These are phyloP conservation scores for Pseudopipra pipra DNA, from an alignment of 2,113 vertebrate genomes.

Conservation along the genomic window DNA sequence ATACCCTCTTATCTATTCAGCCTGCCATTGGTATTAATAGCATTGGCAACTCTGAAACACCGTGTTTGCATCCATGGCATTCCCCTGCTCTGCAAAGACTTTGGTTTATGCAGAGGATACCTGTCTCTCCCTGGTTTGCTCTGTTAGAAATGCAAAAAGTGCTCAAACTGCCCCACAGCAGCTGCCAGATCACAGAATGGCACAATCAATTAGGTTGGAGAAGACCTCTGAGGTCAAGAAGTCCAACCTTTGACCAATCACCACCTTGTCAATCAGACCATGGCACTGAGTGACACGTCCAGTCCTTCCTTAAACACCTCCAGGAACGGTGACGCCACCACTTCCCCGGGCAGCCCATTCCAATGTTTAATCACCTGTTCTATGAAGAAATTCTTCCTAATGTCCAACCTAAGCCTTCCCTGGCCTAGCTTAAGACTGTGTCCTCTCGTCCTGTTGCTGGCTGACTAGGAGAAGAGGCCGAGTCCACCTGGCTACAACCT, in stretches of 20 bases:
- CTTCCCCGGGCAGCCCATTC: background rate
- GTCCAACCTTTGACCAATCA: rapidly evolving
- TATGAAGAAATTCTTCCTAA: background rate
- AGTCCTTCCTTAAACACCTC: too few species aligned
- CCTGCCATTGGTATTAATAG: background rate
- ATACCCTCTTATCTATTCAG: background rate
- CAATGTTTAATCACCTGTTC: background rate
- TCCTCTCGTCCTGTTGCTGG: background rate
- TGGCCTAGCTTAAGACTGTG: background rate
- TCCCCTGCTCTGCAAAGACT: background rate
- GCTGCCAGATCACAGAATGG: background rate
- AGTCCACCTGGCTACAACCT: background rate
- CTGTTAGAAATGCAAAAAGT: too few species aligned
- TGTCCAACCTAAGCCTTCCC: background rate
- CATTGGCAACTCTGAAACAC: background rate
- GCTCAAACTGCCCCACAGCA: background rate
- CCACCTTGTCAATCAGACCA: background rate
- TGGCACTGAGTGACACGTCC: rapidly evolving
- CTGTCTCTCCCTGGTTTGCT: background rate
- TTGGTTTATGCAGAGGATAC: background rate
- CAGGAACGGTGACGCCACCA: rapidly evolving
- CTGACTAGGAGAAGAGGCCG: background rate
- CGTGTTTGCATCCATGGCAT: background rate
- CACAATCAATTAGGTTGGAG: background rate
- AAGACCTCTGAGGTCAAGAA: background rate